A percentile compares a stretch with the other conserved stretches of the same genome.
These are phyloP conservation scores for Ectemnius lituratus DNA, from an alignment of 2,888 invertebrate genomes.

Conservation along the genomic window DNA sequence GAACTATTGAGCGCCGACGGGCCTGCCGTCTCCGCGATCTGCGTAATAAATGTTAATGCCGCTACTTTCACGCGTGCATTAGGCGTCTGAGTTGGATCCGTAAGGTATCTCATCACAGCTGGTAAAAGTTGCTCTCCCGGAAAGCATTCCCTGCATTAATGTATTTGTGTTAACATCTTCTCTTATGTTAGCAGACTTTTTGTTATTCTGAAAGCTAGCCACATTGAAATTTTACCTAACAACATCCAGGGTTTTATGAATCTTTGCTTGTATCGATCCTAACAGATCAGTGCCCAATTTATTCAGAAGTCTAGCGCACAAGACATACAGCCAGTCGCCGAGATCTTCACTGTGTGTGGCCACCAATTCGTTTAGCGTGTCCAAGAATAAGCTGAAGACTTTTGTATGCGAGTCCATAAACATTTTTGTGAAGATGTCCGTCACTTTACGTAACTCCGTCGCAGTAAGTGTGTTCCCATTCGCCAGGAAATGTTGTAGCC, in stretches of 20 bases:
- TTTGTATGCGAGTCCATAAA: constrained; percentile 98
- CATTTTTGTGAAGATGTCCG: constrained; percentile 96
- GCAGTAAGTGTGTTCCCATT: constrained; percentile 84
- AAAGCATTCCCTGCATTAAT: constrained; percentile 80
- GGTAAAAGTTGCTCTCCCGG: constrained; percentile 81
- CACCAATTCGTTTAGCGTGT: constrained; percentile 94
- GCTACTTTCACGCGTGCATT: constrained; percentile 89
- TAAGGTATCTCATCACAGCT: constrained; percentile 85
- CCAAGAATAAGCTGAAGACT: constrained; percentile 95
- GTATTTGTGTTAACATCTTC: neutral
- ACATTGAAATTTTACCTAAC: constrained; percentile 80
- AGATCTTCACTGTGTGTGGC: constrained; percentile 91
- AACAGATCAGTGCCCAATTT: constrained; percentile 95
- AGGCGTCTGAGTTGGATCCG: constrained; percentile 95
- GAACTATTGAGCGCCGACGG: constrained; percentile 71
- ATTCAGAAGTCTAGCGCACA: constrained; percentile 91
- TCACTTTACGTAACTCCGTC: constrained; percentile 89
- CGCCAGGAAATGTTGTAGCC: constrained; percentile 86
- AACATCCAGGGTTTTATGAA: constrained; percentile 90
- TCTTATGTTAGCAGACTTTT: too few relatives aligned
- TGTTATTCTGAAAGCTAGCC: too few relatives aligned
- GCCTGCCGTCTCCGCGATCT: constrained; percentile 84
- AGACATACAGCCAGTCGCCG: constrained; percentile 94
- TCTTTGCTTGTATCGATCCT: constrained; percentile 94
- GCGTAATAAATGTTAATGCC: constrained; percentile 84